Conservation (phyloP, 1,140 invertebrate genomes). For the Andrena cerasifolii region DNA sequence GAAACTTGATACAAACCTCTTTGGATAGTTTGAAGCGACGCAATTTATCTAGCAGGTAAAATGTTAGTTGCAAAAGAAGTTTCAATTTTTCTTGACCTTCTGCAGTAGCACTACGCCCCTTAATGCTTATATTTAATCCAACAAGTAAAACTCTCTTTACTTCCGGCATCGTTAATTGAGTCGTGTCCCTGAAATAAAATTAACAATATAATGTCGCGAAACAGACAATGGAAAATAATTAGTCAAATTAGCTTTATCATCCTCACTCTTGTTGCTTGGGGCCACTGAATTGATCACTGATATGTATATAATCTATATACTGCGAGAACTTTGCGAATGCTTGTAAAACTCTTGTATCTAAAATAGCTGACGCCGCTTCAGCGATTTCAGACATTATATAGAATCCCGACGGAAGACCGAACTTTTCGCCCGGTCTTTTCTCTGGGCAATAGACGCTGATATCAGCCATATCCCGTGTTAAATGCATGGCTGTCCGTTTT, state of each 20-base stretch:
- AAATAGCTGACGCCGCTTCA: constrained; percentile 91
- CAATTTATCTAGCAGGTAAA: constrained; percentile 96
- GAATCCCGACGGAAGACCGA: constrained; percentile 91
- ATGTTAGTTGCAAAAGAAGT: constrained; percentile 92
- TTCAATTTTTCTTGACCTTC: constrained; percentile 88
- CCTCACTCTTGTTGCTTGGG: constrained; percentile 94
- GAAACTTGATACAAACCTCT: constrained; percentile 86
- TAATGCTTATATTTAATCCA: constrained; percentile 90
- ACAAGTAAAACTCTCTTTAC: constrained; percentile 92
- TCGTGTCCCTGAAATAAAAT: constrained; percentile 81
- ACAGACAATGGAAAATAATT: not conserved
- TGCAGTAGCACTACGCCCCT: constrained; percentile 83
- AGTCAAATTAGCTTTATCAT: constrained; percentile 1
- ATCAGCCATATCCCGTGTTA: constrained; percentile 97
- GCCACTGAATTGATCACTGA: constrained; percentile 97
- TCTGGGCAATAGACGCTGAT: constrained; percentile 96
- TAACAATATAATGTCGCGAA: constrained; percentile 14
- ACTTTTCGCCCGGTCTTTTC: constrained; percentile 93
- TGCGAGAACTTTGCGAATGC: constrained; percentile 93
- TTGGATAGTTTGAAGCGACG: constrained; percentile 94
- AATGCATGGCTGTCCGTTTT: constrained; percentile 92
- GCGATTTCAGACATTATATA: constrained; percentile 94
- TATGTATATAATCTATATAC: constrained; percentile 97
- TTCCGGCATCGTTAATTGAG: constrained; percentile 86
- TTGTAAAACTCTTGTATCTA: constrained; percentile 92